phyloP scores from a whole-genome alignment of 1,140 invertebrate genomes.

The Cydia splendana region DNA sequence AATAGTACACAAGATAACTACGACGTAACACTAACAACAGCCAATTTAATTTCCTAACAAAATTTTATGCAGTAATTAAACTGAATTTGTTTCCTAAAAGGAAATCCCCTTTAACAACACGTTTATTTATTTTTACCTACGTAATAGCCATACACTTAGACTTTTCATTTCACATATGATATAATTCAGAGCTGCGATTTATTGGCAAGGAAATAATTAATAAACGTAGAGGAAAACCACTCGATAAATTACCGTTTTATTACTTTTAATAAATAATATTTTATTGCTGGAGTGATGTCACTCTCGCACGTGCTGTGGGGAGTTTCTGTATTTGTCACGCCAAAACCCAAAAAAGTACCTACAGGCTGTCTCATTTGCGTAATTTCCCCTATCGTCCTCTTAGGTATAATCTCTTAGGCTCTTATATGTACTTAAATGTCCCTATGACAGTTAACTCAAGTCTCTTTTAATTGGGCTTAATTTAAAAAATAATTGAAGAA shows the following conservation, averaged over 20 bases:
- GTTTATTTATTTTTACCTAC: not conserved
- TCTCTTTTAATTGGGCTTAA: too few relatives aligned
- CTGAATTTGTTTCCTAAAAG: not conserved
- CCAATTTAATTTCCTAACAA: too few relatives aligned
- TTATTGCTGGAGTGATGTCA: constrained; percentile 48
- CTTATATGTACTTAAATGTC: too few relatives aligned
- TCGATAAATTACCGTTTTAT: constrained; percentile 46
- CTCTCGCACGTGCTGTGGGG: constrained; percentile 16
- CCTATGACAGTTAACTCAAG: too few relatives aligned
- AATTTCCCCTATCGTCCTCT: not conserved
- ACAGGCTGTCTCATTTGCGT: not conserved
- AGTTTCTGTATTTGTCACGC: constrained; percentile 16
- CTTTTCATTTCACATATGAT: not conserved
- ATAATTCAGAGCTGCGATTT: not conserved
- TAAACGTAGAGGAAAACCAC: constrained; percentile 48
- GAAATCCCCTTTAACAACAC: not conserved
- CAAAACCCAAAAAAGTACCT: constrained; percentile 1
- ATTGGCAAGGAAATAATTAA: constrained; percentile 25
- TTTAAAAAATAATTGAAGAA: too few relatives aligned
- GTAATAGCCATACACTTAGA: not conserved
- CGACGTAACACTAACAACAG: too few relatives aligned
- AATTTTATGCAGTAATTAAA: too few relatives aligned
- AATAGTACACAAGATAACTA: too few relatives aligned
- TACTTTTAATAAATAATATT: constrained; percentile 47
- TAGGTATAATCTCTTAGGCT: too few relatives aligned